Base-by-base conservation (phyloP, 2,797 vertebrate species). In the Dicrostonyx torquatus region DNA sequence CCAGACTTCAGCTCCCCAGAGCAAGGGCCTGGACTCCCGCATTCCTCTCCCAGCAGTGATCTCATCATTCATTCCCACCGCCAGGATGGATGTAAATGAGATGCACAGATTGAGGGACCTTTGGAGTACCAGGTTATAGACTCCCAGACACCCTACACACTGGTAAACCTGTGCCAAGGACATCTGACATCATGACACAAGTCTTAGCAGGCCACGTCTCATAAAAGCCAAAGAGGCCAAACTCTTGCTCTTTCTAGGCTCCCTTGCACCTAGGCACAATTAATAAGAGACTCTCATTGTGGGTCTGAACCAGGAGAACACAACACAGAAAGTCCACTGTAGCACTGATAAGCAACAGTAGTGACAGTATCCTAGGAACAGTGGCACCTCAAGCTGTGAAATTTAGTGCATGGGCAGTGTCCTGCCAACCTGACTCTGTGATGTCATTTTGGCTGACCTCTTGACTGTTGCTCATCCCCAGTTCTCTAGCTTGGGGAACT, bases 401-500 rank as follows among this genome's bases (percentile, higher is more conserved):
- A 78, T 75, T 93, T 43, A 77, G n/a, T 26, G 4, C 11, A 2
- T 18, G 84, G 50, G 50, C 55, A 80, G 62, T 14, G 50, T 72
- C 88, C 94, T 90, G 34, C 78, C 89, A 89, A 89, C 83, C 62
- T 73, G 86, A 86, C 86, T 92, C 31, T 1, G 88, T 43, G 29
- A n/a, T 53, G 8, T 77, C 78, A 90, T 68, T 94, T 1, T 92
- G 90, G 76, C 94, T 64, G 60, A 37, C 85, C 78, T 66, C 86
- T 73, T 77, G 55, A 18, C 87, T 89, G 50, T 78, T 70, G 34
- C 78, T 78, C 64, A 9, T 29, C 17, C 73, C 85, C 31, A 3
- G 37, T 90, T 87, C 68, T 66, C 80, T 22, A 83, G 88, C 86
- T 96, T 96, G 85, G 88, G 93, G 86, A 90, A 95, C 86, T 84